These are phyloP conservation scores for Epizoanthus stellaris DNA, from an alignment of 92 coral and sea anemone genomes.

Conservation along the genomic window DNA sequence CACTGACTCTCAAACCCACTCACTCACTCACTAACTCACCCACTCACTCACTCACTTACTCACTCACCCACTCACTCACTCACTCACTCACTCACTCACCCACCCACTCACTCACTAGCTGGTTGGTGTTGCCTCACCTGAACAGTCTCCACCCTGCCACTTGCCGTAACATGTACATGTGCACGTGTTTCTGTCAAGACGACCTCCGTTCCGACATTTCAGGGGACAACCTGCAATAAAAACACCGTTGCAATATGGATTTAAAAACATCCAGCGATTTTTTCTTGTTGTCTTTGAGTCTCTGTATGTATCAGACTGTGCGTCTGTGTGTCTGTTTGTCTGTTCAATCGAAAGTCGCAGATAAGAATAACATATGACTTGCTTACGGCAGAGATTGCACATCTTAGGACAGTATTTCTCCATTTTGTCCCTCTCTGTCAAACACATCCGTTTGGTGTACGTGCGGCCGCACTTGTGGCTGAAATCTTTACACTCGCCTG, in stretches of 20 bases:
- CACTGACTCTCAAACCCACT: too few relatives aligned
- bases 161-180: conserved; percentile 56
- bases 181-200: conserved; percentile 50
- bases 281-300: too few relatives aligned
- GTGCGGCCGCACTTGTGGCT: conserved; percentile 55
- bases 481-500: conserved; percentile 64
- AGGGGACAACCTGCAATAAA: conserved; percentile 43
- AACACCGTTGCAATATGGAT: too few relatives aligned
- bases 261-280: too few relatives aligned
- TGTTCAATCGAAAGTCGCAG: too few relatives aligned
- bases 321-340: too few relatives aligned
- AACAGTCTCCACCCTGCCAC: conserved; percentile 59
- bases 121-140: conserved; percentile 16
- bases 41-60: too few relatives aligned
- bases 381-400: conserved; percentile 65
- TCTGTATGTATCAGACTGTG: too few relatives aligned
- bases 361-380: not conserved
- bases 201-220: conserved; percentile 59
- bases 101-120: too few relatives aligned
- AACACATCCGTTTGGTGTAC: conserved; percentile 47
- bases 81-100: too few relatives aligned
- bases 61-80: too few relatives aligned
- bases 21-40: too few relatives aligned
- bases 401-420: conserved; percentile 55
- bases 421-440: conserved; percentile 47